These are phyloP conservation scores for Clarias gariepinus DNA, from an alignment of 2,113 vertebrate genomes.

Conservation along the genomic window DNA sequence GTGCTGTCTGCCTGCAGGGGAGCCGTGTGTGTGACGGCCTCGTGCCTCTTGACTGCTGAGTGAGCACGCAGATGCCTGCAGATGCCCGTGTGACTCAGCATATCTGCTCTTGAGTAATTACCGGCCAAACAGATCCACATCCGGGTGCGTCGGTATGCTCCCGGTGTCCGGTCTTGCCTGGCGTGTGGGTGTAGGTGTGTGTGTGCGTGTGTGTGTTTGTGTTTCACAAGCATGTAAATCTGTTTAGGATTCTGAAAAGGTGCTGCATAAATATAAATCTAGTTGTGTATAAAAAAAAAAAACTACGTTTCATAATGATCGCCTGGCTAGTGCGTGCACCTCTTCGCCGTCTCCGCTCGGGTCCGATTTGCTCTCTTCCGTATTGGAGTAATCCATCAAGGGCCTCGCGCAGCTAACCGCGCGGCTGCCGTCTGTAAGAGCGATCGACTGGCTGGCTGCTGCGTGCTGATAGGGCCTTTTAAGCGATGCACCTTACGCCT, in stretches of 20 bases:
- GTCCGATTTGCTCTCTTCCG: constrained; percentile 31
- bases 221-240: background rate
- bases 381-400: constrained; percentile 63
- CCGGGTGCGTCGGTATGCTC: too few relatives aligned
- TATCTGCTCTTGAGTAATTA: constrained; percentile 29
- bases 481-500: constrained; percentile 37
- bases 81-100: constrained; percentile 36
- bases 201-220: background rate
- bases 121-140: background rate
- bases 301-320: constrained; percentile 12
- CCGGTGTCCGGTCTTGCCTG: background rate
- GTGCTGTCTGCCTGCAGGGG: constrained; percentile 42
- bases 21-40: constrained; percentile 27
- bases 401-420: constrained; percentile 39
- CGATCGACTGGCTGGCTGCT: constrained; percentile 52
- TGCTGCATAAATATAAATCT: background rate
- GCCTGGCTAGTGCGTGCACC: constrained; percentile 15
- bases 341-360: constrained; percentile 41
- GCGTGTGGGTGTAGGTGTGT: background rate
- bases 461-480: constrained; percentile 22
- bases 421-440: constrained; percentile 37
- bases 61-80: constrained; percentile 29
- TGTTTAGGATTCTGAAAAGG: background rate
- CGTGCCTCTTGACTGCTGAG: constrained; percentile 19
- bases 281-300: background rate